Conservation (phyloP, 2,113 vertebrate genomes). For the Aleadryas rufinucha region DNA sequence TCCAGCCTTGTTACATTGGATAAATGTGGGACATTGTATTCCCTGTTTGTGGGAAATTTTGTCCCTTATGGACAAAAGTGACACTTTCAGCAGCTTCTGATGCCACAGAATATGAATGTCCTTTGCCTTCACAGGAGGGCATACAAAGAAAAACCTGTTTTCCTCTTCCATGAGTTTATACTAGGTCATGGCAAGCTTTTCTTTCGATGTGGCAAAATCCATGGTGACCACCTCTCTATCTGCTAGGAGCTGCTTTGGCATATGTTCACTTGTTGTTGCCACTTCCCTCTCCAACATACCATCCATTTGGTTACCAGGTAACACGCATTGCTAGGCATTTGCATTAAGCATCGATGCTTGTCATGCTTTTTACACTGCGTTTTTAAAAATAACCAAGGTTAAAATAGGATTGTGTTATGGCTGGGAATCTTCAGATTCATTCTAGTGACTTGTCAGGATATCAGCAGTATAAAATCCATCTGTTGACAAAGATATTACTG, state of each 20-base stretch:
- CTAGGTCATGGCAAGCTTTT: not conserved
- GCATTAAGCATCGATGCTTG: slow-evolving; percentile 37
- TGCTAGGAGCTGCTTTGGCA: slow-evolving; percentile 12
- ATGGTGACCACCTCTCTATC: slow-evolving; percentile 15
- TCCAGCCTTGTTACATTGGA: not conserved
- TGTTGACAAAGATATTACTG: slow-evolving; percentile 4
- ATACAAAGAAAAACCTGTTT: not conserved
- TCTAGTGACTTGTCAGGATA: slow-evolving; percentile 15
- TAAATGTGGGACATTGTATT: not conserved
- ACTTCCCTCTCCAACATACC: slow-evolving; percentile 38
- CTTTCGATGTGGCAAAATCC: not conserved
- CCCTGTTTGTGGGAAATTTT: not conserved
- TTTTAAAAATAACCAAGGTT: slow-evolving; percentile 54
- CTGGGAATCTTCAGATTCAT: slow-evolving; percentile 35
- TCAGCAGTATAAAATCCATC: not conserved
- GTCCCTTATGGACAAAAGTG: not conserved
- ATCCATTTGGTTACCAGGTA: slow-evolving; percentile 60
- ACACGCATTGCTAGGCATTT: slow-evolving; percentile 42
- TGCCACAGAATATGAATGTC: not conserved
- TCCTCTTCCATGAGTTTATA: not conserved
- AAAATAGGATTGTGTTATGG: slow-evolving; percentile 56
- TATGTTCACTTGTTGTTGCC: slow-evolving; percentile 36
- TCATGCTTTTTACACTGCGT: slow-evolving; percentile 24
- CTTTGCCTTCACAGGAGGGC: accelerated
- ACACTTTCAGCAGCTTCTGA: not conserved